Base-by-base conservation (phyloP, 2,113 vertebrate species). In the Heteronetta atricapilla region DNA sequence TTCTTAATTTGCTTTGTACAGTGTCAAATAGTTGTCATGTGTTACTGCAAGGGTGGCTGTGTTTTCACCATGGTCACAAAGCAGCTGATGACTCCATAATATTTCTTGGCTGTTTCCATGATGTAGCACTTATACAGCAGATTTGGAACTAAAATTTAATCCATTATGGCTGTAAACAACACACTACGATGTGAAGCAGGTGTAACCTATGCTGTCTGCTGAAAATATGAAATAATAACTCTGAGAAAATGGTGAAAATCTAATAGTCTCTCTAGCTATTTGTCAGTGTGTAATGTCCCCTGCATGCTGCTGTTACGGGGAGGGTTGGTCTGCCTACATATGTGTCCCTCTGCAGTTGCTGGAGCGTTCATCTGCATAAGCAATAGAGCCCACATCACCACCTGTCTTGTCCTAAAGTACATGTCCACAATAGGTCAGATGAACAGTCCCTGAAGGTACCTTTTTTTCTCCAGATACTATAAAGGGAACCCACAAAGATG, bases 121-220 rank as follows among this genome's bases (percentile, higher is more conserved):
- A 55, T 82, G 91, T 48, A 91, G 52, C 76, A 78, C 73, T 83
- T 88, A 58, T 36, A 70, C 87, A 88, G 80, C 91, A 95, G 79
- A 91, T 93, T 88, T 95, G 95, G 86, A 95, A 85, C 87, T 91
- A 56, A 90, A 95, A 94, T 96, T 91, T 90, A 88, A 95, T 95
- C 89, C 90, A 89, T 95, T 90, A 83, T 26, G 85, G 64, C 82
- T 81, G 75, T 93, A 95, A 95, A 95, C 93, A 91, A 83, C 89
- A 86, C 63, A 42, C 76, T 93, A 64, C 42, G 22, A 91, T 94
- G 82, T 84, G 91, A 91, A 95, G 91, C 94, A 96, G 95, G 95
- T 95, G 89, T 94, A 95, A 91, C 89, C 90, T 88, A n/a, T 4
- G 64, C 79, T 95, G 89, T 68, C 88, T 93, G 82, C 79, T 94